Conservation (phyloP, 2,113 vertebrate species). For the Periophthalmodon schlosseri region DNA sequence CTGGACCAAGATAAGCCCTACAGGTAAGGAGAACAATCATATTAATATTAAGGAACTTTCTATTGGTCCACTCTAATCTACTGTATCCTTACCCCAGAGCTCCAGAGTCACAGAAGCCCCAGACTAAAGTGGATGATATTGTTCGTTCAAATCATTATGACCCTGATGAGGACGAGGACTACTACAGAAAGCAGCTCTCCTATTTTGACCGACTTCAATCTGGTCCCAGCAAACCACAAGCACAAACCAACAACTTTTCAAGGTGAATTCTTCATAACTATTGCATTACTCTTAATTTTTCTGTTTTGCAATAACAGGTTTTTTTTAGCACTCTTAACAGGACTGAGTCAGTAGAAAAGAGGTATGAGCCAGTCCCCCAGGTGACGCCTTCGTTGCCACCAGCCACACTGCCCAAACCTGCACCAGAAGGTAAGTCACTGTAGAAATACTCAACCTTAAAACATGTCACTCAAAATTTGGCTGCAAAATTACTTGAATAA, state of each 20-base stretch:
- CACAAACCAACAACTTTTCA: slow-evolving; percentile 79
- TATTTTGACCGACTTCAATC: slow-evolving; percentile 88
- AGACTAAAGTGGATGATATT: slow-evolving; percentile 85
- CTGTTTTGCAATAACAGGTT: background rate
- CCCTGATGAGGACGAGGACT: slow-evolving; percentile 94
- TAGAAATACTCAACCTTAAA: background rate
- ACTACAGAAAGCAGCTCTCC: slow-evolving; percentile 94
- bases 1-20: slow-evolving; percentile 92
- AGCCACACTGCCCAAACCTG: slow-evolving; percentile 84
- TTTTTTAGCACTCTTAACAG: slow-evolving; percentile 54
- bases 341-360: slow-evolving; percentile 84
- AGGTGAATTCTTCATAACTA: slow-evolving; percentile 76
- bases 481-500: background rate
- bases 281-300: background rate
- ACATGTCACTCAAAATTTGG: background rate
- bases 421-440: slow-evolving; percentile 81
- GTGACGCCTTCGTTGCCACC: slow-evolving; percentile 80
- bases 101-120: slow-evolving; percentile 92
- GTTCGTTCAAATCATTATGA: slow-evolving; percentile 91
- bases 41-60: background rate
- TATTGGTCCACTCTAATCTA: background rate
- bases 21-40: slow-evolving; percentile 75
- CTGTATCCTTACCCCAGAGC: slow-evolving; percentile 71
- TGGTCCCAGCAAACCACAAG: slow-evolving; percentile 80
- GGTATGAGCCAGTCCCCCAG: slow-evolving; percentile 83